Conservation (phyloP, 2,113 vertebrate species). For the Genyomyrus donnyi region DNA sequence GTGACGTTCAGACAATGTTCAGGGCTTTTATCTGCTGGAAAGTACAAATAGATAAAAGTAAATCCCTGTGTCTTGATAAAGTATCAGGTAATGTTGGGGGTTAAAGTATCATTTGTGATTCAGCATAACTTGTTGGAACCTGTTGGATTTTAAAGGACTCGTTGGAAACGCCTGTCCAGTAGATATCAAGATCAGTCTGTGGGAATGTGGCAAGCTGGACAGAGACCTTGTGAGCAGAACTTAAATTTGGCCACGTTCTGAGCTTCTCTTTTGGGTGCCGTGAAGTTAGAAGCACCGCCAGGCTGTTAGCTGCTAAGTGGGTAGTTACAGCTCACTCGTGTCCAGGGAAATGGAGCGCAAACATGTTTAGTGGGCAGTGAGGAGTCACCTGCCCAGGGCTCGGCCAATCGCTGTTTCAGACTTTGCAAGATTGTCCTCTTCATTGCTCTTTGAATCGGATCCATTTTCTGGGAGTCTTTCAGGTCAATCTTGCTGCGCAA, state of each 20-base stretch:
- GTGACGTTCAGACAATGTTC: neutral
- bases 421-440: neutral
- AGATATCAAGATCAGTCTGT: neutral
- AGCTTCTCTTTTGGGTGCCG: neutral
- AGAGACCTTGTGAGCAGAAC: neutral
- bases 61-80: neutral
- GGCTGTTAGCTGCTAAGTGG: constrained; percentile 19
- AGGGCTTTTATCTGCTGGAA: neutral
- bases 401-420: neutral
- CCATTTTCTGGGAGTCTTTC: neutral
- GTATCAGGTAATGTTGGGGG: neutral
- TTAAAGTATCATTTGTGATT: neutral
- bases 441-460: neutral
- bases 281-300: constrained; percentile 5
- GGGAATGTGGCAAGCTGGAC: neutral
- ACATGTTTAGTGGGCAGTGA: constrained; percentile 19
- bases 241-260: neutral
- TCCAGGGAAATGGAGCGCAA: neutral
- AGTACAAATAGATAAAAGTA: neutral
- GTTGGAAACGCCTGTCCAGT: neutral
- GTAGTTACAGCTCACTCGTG: neutral
- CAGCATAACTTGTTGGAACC: neutral
- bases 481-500: neutral
- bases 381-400: neutral
- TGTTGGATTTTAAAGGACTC: neutral